Conservation (phyloP, 2,113 vertebrate species). For the Theristicus caerulescens region DNA sequence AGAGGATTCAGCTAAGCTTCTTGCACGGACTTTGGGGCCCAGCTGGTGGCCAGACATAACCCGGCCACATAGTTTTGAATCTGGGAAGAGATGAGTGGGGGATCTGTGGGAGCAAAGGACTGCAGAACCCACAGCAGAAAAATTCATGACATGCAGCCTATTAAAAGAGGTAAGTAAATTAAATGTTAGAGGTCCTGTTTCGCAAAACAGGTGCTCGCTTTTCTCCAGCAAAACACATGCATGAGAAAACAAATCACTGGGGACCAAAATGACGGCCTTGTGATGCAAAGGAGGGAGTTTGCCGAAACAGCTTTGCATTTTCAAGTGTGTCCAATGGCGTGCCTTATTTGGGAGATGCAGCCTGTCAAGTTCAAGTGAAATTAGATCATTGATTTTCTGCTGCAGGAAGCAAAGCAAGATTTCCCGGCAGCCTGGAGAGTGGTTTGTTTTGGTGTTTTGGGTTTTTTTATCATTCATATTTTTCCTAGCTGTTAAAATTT, state of each 20-base stretch:
- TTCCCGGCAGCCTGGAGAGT: background rate
- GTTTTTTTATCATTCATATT: background rate
- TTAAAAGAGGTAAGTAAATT: background rate
- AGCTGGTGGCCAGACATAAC: conserved; percentile 55
- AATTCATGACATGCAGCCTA: background rate
- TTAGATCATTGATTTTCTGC: conserved; percentile 34
- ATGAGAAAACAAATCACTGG: conserved; percentile 1
- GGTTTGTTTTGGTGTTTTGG: background rate
- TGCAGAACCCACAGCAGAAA: background rate
- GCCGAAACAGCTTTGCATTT: background rate
- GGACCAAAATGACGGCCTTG: background rate
- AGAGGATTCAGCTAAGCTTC: conserved; percentile 33
- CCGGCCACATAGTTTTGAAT: background rate
- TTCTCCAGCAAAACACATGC: background rate
- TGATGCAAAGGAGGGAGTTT: background rate
- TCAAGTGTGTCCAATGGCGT: background rate
- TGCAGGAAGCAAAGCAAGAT: conserved; percentile 7
- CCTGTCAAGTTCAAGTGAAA: conserved; percentile 28
- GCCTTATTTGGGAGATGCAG: conserved; percentile 8
- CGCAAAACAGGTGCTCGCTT: background rate
- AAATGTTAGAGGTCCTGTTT: background rate
- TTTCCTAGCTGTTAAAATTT: background rate
- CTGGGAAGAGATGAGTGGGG: background rate
- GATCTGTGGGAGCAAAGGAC: background rate
- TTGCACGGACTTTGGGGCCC: background rate